Base-by-base conservation (phyloP, 2,888 invertebrate genomes). In the Drosophila fulvimacula region DNA sequence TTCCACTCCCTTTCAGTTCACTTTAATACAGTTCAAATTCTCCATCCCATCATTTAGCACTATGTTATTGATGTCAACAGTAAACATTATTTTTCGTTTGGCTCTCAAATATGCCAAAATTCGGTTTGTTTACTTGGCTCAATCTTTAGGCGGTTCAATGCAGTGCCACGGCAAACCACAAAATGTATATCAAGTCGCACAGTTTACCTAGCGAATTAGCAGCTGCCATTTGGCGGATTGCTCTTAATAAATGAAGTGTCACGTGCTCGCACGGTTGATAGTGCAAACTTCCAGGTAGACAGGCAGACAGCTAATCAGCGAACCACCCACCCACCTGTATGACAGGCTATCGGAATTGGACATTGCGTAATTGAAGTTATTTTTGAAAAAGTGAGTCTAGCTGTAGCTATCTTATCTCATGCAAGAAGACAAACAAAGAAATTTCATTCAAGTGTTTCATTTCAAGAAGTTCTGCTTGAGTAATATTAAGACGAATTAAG, bases 1-100 rank as follows among this genome's bases (percentile, higher is more conserved):
- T 24, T 66, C 62, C 56, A 55, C 6, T 66, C 60, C 51, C 51
- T 66, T 61, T 9, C 11, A n/a, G 7, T 24, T 24, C 15, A n/a
- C 9, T n/a, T 5, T 3, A 44, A 4, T 24, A 19, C 44, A 34
- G 49, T 49, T 49, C 19, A 34, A 15, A 34, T 4, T 34, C 15
- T 39, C 11, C 38, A 4, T n/a, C 24, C 74, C 49, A 19, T 74
- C 32, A 32, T 11, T 82, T 82, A 82, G 41, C 81, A 70, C 74
- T 49, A 36, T 64, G 30, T 58, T 80, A 83, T 72, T 82, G 59
- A 68, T 64, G 83, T 41, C 51, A 68, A 70, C 44, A 53, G 27
- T 13, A 48, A 42, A 53, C 27, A 44, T n/a, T n/a, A 61, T 75
- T 81, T 69, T 71, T 51, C 66, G 60, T 52, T 53, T 39, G 13